Evolutionary conservation across 2,797 vertebrate genomes (phyloP).

Genomic region (Pseudocheirus occidentalis): DNA sequence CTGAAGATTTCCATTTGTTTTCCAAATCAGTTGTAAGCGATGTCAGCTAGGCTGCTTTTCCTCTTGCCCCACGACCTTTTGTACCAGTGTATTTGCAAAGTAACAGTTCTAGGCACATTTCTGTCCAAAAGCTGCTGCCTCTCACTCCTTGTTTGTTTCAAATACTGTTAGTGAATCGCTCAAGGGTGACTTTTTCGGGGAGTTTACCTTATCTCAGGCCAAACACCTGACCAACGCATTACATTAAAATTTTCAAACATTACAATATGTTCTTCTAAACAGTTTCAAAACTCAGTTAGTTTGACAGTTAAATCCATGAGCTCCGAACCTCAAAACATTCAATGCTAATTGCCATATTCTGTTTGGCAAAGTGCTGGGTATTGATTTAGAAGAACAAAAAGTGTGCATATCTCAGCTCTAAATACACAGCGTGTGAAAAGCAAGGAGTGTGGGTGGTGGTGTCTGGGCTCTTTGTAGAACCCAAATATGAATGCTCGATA

Average conservation of each 20-base stretch:
- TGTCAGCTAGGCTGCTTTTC: constrained; percentile 17
- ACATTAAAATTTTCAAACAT: constrained; percentile 30
- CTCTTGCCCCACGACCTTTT: constrained; percentile 47
- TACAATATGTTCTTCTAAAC: constrained; percentile 37
- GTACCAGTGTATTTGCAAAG: constrained; percentile 51
- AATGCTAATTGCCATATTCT: constrained; percentile 67
- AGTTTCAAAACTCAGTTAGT: constrained; percentile 43
- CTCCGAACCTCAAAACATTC: constrained; percentile 56
- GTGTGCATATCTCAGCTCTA: constrained; percentile 51
- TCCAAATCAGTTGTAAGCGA: constrained; percentile 5
- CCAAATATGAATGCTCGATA: constrained; percentile 47
- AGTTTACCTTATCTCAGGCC: constrained; percentile 19
- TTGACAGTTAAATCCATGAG: constrained; percentile 61
- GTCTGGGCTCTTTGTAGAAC: constrained; percentile 38
- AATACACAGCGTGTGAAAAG: constrained; percentile 45
- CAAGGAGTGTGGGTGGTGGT: constrained; percentile 59
- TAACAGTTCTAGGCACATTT: constrained; percentile 14
- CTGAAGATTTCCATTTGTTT: not conserved
- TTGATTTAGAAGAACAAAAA: constrained; percentile 56
- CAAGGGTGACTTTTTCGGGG: constrained; percentile 41
- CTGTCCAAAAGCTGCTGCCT: not conserved
- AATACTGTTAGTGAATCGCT: constrained; percentile 37
- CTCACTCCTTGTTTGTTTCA: constrained; percentile 6
- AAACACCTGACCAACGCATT: constrained; percentile 11
- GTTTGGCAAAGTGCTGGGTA: constrained; percentile 61